These are phyloP conservation scores for Vireo griseus DNA, from an alignment of 2,797 vertebrate species.

Conservation along the genomic window DNA sequence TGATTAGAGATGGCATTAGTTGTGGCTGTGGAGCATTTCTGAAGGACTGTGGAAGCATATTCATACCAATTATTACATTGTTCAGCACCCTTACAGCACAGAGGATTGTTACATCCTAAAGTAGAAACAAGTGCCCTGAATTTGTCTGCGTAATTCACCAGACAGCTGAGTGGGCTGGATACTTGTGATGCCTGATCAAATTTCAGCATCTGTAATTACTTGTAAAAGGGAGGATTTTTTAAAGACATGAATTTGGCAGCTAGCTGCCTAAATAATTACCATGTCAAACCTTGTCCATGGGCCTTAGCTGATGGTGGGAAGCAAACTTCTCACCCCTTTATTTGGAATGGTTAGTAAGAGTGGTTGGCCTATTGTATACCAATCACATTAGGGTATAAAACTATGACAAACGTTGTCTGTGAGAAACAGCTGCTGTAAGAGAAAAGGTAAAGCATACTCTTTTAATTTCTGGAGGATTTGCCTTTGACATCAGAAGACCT, in stretches of 20 bases:
- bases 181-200: not conserved
- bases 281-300: not conserved
- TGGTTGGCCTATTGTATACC: not conserved
- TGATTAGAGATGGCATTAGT: not conserved
- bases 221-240: not conserved
- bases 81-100: not conserved
- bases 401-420: not conserved
- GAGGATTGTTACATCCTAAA: not conserved
- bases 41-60: not conserved
- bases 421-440: not conserved
- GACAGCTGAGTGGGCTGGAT: not conserved
- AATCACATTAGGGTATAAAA: not conserved
- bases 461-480: not conserved
- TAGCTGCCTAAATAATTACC: not conserved
- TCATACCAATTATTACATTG: slow-evolving; percentile 14
- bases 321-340: not conserved
- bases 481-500: not conserved
- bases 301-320: not conserved
- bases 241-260: not conserved
- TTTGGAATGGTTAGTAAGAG: not conserved
- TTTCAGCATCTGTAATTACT: not conserved
- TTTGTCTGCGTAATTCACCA: not conserved
- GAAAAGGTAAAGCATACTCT: not conserved
- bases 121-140: not conserved
- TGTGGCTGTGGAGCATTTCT: not conserved